phyloP scores from a whole-genome alignment of 1,140 invertebrate genomes.

The Notospermus geniculatus region DNA sequence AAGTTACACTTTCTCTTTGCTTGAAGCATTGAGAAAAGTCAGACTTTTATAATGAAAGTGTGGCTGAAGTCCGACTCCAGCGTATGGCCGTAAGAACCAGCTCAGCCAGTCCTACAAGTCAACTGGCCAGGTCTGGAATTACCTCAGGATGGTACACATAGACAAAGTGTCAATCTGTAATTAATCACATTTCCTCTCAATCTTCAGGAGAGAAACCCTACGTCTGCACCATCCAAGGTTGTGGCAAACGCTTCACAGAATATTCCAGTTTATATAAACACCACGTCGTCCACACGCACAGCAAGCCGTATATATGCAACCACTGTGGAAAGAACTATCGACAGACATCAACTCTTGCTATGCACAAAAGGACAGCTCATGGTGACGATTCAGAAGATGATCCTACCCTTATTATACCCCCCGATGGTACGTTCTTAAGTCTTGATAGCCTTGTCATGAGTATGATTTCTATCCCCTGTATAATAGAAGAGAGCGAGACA shows the following conservation, averaged over 20 bases:
- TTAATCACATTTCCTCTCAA: constrained; percentile 18
- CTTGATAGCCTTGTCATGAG: not conserved
- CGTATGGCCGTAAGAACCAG: too few relatives aligned
- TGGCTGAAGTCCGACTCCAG: too few relatives aligned
- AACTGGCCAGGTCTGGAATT: too few relatives aligned
- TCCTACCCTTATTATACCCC: constrained; percentile 17
- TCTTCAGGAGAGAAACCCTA: constrained; percentile 57
- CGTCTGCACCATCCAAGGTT: constrained; percentile 60
- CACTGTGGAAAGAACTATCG: constrained; percentile 64
- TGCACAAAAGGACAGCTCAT: constrained; percentile 62
- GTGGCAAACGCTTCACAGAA: constrained; percentile 70
- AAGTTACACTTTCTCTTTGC: too few relatives aligned
- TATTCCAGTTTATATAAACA: constrained; percentile 76
- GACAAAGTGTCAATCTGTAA: too few relatives aligned
- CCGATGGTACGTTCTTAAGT: constrained; percentile 6
- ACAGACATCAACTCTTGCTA: constrained; percentile 64
- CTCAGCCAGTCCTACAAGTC: too few relatives aligned
- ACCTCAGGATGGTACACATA: too few relatives aligned
- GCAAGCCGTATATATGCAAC: constrained; percentile 64
- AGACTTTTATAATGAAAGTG: too few relatives aligned
- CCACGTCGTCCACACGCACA: constrained; percentile 67
- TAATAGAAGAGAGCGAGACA: not conserved
- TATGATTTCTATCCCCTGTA: not conserved
- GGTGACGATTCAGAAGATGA: constrained; percentile 43
- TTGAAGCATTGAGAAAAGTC: too few relatives aligned